phyloP scores from a whole-genome alignment of 1,140 invertebrate genomes.

The Euura saliciscinereae region DNA sequence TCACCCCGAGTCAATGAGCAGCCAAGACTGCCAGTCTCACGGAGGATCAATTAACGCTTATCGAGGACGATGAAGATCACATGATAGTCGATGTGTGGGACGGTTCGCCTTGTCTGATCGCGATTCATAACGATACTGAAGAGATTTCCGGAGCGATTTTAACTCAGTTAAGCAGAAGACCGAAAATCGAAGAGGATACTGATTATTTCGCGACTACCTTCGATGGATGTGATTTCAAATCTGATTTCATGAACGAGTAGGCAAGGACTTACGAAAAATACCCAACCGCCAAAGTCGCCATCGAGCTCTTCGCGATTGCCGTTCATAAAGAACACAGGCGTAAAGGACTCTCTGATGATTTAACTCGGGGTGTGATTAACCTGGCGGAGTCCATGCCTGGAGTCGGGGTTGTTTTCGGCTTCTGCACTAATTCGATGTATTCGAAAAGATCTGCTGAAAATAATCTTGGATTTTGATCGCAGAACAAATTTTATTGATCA shows the following conservation, averaged over 20 bases:
- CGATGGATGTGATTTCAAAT: constrained; percentile 14
- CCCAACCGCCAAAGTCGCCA: constrained; percentile 15
- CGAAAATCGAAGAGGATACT: background rate
- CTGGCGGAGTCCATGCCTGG: constrained; percentile 12
- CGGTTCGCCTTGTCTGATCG: constrained; percentile 23
- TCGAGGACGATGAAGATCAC: constrained; percentile 22
- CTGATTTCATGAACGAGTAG: constrained; percentile 20
- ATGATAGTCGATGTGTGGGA: constrained; percentile 19
- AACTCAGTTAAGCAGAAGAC: constrained; percentile 24
- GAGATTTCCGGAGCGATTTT: constrained; percentile 28
- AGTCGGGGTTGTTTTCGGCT: constrained; percentile 32
- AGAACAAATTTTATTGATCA: constrained; percentile 19
- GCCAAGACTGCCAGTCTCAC: background rate
- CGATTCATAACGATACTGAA: constrained; percentile 8
- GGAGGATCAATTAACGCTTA: background rate
- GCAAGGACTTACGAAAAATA: background rate
- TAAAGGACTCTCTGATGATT: constrained; percentile 22
- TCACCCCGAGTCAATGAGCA: background rate
- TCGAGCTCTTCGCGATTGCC: constrained; percentile 35
- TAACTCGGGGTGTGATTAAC: constrained; percentile 22
- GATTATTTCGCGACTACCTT: background rate
- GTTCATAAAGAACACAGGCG: constrained; percentile 28
- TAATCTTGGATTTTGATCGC: constrained; percentile 29
- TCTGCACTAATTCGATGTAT: constrained; percentile 33
- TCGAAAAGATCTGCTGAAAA: constrained; percentile 29